phyloP scores from a whole-genome alignment of 2,888 invertebrate species.

The Calameuta pallipes region DNA sequence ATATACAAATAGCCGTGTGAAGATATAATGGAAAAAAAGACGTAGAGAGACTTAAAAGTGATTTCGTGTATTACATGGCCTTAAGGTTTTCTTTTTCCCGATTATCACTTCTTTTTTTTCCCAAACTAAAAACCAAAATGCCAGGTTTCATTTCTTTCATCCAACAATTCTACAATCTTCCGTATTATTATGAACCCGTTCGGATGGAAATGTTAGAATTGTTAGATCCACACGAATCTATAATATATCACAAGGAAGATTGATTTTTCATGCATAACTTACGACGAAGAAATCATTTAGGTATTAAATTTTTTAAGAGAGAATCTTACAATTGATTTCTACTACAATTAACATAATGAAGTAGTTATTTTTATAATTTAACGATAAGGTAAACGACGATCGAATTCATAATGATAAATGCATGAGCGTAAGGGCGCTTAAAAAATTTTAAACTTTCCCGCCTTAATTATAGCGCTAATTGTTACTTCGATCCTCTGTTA shows the following conservation, averaged over 20 bases:
- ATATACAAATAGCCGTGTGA: constrained; percentile 19
- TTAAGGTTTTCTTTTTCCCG: constrained; percentile 33
- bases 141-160: constrained; percentile 28
- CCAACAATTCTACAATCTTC: background rate
- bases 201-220: background rate
- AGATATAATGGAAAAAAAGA: constrained; percentile 23
- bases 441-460: background rate
- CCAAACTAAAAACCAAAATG: constrained; percentile 35
- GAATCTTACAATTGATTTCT: background rate
- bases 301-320: background rate
- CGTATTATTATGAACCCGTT: background rate
- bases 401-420: background rate
- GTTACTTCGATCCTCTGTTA: background rate
- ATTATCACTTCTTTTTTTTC: background rate
- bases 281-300: background rate
- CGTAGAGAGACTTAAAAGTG: constrained; percentile 13
- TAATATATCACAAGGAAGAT: background rate
- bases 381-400: background rate
- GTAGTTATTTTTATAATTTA: background rate
- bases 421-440: background rate
- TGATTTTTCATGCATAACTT: background rate
- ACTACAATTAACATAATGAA: background rate
- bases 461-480: background rate
- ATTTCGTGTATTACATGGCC: constrained; percentile 31
- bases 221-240: background rate